Percentiles rank a stretch among this genome's conserved stretches.
These are phyloP conservation scores for Crocodylus rhombifer DNA, from an alignment of 2,797 vertebrate genomes.

Conservation along the genomic window DNA sequence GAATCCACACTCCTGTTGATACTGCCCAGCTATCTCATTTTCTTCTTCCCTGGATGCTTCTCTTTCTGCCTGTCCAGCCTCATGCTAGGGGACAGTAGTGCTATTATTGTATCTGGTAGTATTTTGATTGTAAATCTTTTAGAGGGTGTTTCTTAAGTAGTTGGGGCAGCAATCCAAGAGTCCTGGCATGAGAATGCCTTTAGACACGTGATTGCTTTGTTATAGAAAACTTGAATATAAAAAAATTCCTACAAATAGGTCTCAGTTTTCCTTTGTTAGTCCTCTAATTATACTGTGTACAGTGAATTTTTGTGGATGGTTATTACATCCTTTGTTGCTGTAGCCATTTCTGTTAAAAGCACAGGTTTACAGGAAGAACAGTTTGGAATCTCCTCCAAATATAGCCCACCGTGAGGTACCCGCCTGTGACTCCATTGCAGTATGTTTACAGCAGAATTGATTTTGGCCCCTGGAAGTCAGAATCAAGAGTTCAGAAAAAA, in stretches of 20 bases:
- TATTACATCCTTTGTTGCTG: not conserved
- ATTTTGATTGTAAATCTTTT: not conserved
- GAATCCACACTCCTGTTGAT: slow-evolving; percentile 12
- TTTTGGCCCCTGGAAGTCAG: slow-evolving; percentile 3
- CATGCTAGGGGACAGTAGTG: not conserved
- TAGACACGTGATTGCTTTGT: not conserved
- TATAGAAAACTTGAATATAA: not conserved
- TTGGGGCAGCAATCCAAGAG: not conserved
- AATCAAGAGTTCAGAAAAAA: not conserved
- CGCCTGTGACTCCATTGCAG: not conserved
- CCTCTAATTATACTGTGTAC: not conserved
- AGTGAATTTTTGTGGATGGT: not conserved
- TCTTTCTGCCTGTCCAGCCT: not conserved
- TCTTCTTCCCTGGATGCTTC: not conserved
- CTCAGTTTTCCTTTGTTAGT: not conserved
- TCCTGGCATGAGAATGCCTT: not conserved
- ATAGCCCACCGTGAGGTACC: not conserved
- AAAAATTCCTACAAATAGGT: not conserved
- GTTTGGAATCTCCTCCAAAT: rapidly evolving
- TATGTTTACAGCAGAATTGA: not conserved
- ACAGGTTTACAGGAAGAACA: not conserved
- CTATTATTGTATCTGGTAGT: not conserved
- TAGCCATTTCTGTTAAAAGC: not conserved
- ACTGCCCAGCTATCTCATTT: not conserved
- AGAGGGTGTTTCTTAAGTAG: not conserved